These are phyloP conservation scores for Malurus alboscapulatus DNA, from an alignment of 2,113 vertebrate species.

Conservation along the genomic window DNA sequence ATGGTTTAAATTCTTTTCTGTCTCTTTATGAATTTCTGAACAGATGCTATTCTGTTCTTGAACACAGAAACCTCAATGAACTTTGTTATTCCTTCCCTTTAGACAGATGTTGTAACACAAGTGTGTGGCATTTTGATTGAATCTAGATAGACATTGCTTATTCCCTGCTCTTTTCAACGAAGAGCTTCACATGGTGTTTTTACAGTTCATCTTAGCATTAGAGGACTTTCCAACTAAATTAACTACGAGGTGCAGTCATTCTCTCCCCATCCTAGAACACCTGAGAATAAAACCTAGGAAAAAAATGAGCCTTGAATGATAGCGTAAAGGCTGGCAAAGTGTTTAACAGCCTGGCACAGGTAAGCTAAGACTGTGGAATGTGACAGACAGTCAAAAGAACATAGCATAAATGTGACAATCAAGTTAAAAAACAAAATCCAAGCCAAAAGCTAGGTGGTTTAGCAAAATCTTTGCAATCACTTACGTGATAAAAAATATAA, in stretches of 20 bases:
- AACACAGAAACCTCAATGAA: background rate
- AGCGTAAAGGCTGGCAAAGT: background rate
- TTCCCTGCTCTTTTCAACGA: background rate
- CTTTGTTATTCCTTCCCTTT: background rate
- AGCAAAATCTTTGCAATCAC: background rate
- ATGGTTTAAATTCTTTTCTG: background rate
- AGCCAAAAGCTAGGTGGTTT: background rate
- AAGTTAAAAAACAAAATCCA: background rate
- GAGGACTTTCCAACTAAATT: background rate
- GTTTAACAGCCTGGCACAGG: background rate
- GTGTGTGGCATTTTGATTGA: background rate
- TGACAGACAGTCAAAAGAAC: background rate
- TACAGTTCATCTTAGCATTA: background rate
- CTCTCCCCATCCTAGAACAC: background rate
- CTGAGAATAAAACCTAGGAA: background rate
- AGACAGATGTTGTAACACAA: background rate
- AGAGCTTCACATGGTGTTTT: rapidly evolving
- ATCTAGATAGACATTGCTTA: background rate
- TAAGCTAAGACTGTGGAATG: background rate
- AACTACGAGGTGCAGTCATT: background rate
- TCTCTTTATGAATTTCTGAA: background rate
- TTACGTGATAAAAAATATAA: background rate
- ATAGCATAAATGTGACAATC: background rate
- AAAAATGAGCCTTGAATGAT: background rate
- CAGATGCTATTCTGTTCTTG: background rate